Base-by-base conservation (phyloP, 1,140 invertebrate species). In the Aethina tumida region DNA sequence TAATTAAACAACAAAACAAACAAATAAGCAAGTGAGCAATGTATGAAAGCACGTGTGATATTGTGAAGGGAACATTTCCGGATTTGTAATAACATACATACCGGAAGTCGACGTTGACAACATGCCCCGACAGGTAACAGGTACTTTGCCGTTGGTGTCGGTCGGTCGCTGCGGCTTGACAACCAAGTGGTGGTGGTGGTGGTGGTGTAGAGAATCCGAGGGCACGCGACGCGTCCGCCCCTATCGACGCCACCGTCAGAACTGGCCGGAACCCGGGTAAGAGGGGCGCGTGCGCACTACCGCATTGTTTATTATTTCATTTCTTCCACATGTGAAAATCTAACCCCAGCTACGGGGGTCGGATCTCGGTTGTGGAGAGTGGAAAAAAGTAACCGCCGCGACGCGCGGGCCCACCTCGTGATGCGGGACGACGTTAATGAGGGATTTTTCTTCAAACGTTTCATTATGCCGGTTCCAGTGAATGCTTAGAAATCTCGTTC, bases 221-320 rank as follows among this genome's bases (percentile, higher is more conserved):
- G n/a, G n/a, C n/a, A n/a, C 43, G 35, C 35, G 43, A 42, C 47
- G 47, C 47, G 37, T 41, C 43, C 37, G 21, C 34, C 43, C 39
- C 21, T 39, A 36, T 43, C 39, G 38, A 45, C 43, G 36, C 18
- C 43, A 28, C 19, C 40, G n/a, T 37, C 43, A 35, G 33, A 41
- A 49, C 47, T 49, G 43, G 31, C 25, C 33, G 24, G 39, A 49
- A 35, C 46, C 49, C 45, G 38, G 49, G 43, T 37, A 33, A 34
- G 31, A 25, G 29, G 28, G 32, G 37, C 49, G 45, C 49, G 39
- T 29, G 49, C 49, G 46, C 39, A 25, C 37, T 52, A 35, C 40
- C 42, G 43, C 46, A 45, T 45, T 45, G 40, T 52, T 52, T 48
- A 46, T 50, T 49, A 49, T 52, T 45, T 48, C 43, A 43, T 48